These are phyloP conservation scores for Eupithecia vulgata DNA, from an alignment of 2,888 invertebrate species.

Conservation along the genomic window DNA sequence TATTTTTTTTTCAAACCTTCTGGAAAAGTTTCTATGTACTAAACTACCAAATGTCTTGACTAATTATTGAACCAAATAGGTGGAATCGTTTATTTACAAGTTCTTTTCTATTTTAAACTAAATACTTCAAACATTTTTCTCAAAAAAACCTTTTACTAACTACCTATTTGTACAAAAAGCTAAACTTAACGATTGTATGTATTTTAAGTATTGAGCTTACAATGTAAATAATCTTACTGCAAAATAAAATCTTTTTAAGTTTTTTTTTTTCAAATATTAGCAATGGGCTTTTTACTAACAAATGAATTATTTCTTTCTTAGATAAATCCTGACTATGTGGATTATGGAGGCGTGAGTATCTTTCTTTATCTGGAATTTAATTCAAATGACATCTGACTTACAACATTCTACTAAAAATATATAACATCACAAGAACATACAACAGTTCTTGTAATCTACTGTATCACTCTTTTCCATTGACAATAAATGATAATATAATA, in stretches of 20 bases:
- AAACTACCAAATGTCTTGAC: no score
- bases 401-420: not conserved
- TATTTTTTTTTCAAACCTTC: no score
- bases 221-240: not conserved
- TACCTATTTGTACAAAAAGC: not conserved
- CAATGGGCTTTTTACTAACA: constrained; percentile 19
- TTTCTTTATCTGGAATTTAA: constrained; percentile 6
- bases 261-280: constrained; percentile 12
- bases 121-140: not conserved
- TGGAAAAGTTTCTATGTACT: no score
- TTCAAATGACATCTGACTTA: not conserved
- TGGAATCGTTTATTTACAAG: not conserved
- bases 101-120: not conserved
- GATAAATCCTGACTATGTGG: constrained; percentile 36
- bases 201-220: not conserved
- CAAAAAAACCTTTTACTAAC: not conserved
- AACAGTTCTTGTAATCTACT: not conserved
- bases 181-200: not conserved
- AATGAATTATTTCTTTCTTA: constrained; percentile 53
- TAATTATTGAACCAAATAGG: not conserved
- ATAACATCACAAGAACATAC: no score
- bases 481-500: not conserved
- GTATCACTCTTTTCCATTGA: not conserved
- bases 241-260: not conserved
- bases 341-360: constrained; percentile 51